Evolutionary conservation across 2,888 invertebrate genomes (phyloP), one percentile per base, ranked within the genome.

Genomic region (Eupithecia insigniata): DNA sequence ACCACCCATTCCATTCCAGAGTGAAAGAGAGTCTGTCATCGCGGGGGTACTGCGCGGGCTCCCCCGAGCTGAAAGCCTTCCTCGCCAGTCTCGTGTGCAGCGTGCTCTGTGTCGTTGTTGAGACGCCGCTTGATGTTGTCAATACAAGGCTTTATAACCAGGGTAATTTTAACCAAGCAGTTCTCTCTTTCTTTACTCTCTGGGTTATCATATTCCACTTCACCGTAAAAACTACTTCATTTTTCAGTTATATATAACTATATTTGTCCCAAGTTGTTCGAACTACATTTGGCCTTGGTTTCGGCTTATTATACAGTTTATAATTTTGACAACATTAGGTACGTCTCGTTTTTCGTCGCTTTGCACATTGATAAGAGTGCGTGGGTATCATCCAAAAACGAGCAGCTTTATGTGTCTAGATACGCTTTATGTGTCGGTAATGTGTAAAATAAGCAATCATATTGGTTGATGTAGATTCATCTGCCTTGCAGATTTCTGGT

Each of bases 41-140:
- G 46, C 81, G 82, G 46, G 92, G 89, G 26, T 88, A 86, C 80
- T 88, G 95, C 82, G 87, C 92, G 55, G 86, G 93, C 68, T 94
- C 95, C 55, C 96, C 96, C 18, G 92, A 96, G 77, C 82, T 95
- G 67, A 95, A 96, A 77, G 96, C 97, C 0, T 96, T 98, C 83
- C 84, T 95, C 7, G 96, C 97, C 18, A 97, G 97, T 83, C 94
- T 97, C 87, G 92, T 96, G 10, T 96, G 97, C 81, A 98, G 98
- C 43, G 92, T 97, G 72, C 95, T 96, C 36, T 96, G 97, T 75
- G 96, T 96, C 18, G 82, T 96, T 61, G 95, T 96, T 78, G 98
- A 98, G 96, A 97, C 97, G 1, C 98, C 98, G 0, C 96, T 98
- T 86, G 98, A 98, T 90, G 96, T 98, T 12, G 95, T 98, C 73